phyloP scores from a whole-genome alignment of 2,888 invertebrate species.

The Campoplex nolae region DNA sequence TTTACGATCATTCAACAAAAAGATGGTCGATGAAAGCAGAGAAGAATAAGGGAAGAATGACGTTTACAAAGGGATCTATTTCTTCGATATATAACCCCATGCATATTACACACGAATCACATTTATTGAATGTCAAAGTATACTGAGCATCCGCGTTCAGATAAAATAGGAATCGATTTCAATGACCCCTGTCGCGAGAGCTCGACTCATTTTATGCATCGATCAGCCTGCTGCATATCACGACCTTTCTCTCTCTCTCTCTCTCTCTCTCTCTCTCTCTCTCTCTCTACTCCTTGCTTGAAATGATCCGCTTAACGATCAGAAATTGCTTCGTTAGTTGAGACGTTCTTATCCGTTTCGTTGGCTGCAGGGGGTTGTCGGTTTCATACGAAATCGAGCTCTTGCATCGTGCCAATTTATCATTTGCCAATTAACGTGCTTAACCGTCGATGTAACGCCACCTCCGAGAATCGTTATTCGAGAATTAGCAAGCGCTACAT shows the following conservation, averaged over 20 bases:
- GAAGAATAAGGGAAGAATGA: too few species aligned
- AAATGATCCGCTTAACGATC: slow-evolving; percentile 49
- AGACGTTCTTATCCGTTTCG: slow-evolving; percentile 40
- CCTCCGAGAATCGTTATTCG: slow-evolving; percentile 23
- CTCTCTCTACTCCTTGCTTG: neutral
- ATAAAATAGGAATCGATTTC: slow-evolving; percentile 39
- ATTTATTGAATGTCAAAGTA: neutral
- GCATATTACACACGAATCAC: neutral
- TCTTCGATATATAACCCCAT: too few species aligned
- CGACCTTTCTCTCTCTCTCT: slow-evolving; percentile 4
- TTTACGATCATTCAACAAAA: too few species aligned
- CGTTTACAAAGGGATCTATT: too few species aligned
- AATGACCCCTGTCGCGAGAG: neutral
- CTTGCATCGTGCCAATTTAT: slow-evolving; percentile 58
- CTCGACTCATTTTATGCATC: slow-evolving; percentile 28
- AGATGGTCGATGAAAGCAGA: too few species aligned
- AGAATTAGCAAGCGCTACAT: slow-evolving; percentile 23
- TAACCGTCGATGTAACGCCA: slow-evolving; percentile 56
- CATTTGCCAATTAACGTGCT: slow-evolving; percentile 70
- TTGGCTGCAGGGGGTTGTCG: slow-evolving; percentile 15
- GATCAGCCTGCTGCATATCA: slow-evolving; percentile 2
- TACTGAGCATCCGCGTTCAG: neutral
- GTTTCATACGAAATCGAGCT: slow-evolving; percentile 24
- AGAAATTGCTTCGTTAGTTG: slow-evolving; percentile 66
- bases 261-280: slow-evolving; percentile 5